Base-by-base conservation (phyloP, 2,797 vertebrate species). In the Triplophysa bombifrons region DNA sequence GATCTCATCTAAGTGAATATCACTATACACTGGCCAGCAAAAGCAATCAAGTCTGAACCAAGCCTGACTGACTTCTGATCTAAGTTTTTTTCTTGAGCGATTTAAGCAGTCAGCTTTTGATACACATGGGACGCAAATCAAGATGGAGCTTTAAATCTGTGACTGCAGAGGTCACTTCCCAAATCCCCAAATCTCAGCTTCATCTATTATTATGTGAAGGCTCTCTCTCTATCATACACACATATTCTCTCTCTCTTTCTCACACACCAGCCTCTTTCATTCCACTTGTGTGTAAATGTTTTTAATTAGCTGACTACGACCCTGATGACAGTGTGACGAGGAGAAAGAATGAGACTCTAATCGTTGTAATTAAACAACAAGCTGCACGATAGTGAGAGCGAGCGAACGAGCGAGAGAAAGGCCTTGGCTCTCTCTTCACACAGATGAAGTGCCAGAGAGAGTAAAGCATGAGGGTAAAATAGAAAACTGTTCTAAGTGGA, bases 241-340 rank as follows among this genome's bases (percentile, higher is more conserved):
- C 6, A 30, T 30, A 30, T 4, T 30, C 64, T 84, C 83, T 79
- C 60, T 78, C 55, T 81, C 86, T 77, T 50, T 78, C 9, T 11
- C 65, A 61, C 13, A 50, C 76, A 71, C 6, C 0, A 1, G 67
- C 56, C 20, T 72, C 58, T 72, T 84, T 84, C 82, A 56, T 88
- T 83, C 84, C 83, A 85, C 86, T 88, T 88, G 86, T 87, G 81
- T 84, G 84, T 81, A 78, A 90, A 90, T 86, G 83, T 66, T 74
- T 87, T 89, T 89, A 89, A 92, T 87, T 87, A 85, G 82, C 84
- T 66, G 82, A 73, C 77, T 81, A 82, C 81, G 80, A 87, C 84
- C 80, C 84, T 70, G 83, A 80, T 69, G 13, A 78, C 83, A 72
- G 46, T 30, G 75, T 88, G 69, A 64, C 17, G 56, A 60, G 82